phyloP scores from a whole-genome alignment of 2,797 vertebrate species.

The Labroides dimidiatus region DNA sequence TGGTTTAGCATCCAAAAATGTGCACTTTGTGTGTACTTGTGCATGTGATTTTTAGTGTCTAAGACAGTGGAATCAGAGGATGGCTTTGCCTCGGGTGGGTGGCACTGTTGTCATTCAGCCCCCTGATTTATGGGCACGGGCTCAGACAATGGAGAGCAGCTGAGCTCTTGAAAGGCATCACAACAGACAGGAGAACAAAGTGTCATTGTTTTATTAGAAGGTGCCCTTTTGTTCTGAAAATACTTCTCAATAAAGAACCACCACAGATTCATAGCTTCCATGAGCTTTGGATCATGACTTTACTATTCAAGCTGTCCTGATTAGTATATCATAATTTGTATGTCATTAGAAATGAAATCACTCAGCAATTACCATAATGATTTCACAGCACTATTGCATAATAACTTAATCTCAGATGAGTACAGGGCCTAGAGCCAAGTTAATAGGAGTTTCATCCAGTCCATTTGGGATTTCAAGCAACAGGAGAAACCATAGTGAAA shows the following conservation, averaged over 20 bases:
- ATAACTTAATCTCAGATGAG: conserved; percentile 36
- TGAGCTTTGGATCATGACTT: conserved; percentile 32
- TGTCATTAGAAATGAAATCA: conserved; percentile 41
- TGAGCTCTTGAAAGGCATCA: conserved; percentile 62
- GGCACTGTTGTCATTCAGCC: conserved; percentile 44
- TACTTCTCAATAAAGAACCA: conserved; percentile 33
- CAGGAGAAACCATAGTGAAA: not conserved
- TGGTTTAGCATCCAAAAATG: conserved; percentile 53
- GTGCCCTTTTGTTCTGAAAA: conserved; percentile 38
- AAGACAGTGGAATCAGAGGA: conserved; percentile 30
- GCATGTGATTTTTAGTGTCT: conserved; percentile 9
- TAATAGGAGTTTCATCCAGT: conserved; percentile 15
- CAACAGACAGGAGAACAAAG: conserved; percentile 51
- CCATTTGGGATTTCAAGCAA: conserved; percentile 15
- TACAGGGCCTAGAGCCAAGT: conserved; percentile 6
- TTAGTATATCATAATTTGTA: conserved; percentile 40
- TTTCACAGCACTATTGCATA: conserved; percentile 34
- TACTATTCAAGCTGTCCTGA: conserved; percentile 14
- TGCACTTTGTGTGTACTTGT: conserved; percentile 12
- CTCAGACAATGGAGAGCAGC: conserved; percentile 60
- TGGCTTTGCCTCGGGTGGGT: conserved; percentile 44
- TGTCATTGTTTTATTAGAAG: conserved; percentile 50
- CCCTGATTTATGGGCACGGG: conserved; percentile 56
- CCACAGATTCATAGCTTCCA: conserved; percentile 30
- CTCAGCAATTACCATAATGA: conserved; percentile 36